Evolutionary conservation across 2,113 vertebrate species (phyloP), one percentile per base, ranked within the genome.

Genomic region (Gadus macrocephalus): DNA sequence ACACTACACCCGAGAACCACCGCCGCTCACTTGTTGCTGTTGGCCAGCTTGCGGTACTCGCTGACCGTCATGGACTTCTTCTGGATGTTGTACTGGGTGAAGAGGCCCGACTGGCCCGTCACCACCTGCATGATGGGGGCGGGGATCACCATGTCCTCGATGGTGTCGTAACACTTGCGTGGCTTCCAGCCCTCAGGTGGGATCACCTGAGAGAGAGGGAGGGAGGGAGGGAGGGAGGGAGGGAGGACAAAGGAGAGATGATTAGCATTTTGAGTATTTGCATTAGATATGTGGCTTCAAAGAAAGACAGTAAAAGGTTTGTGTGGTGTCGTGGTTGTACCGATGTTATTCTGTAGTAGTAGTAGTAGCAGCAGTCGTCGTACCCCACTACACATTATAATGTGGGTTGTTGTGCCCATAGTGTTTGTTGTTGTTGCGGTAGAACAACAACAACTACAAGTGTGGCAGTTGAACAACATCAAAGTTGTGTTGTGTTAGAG

Each of bases 71-170:
- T 97, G 49, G 95, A 93, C 81, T 99, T 99, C 91, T 98, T 98
- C 92, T 99, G 97, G 75, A 99, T 99, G 88, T 99, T 99, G 86
- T 99, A 99, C 72, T 98, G 97, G 3, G 97, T 99, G 77, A 99
- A 98, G 61, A 98, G 93, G 6, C 97, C 97, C 0, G 96, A 98
- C 85, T 99, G 97, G 14, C 96, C 97, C 0, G 97, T 98, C 74
- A 99, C 97, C 79, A 99, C 94, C 86, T 99, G 97, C 86, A 93
- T 95, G 87, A 99, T 99, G 71, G 97, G 97, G 15, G 97, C 95
- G 14, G 96, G 96, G 77, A 99, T 98, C 73, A 96, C 93, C 89
- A 99, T 91, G 20, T 98, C 96, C 73, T 98, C 96, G 5, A 99
- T 95, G 71, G 93, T 93, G 56, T 99, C 96, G 11, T 99, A 99